A percentile compares a stretch with the other conserved stretches of the same genome.
Conservation (phyloP, 2,113 vertebrate species). For the Regulus satrapa region DNA sequence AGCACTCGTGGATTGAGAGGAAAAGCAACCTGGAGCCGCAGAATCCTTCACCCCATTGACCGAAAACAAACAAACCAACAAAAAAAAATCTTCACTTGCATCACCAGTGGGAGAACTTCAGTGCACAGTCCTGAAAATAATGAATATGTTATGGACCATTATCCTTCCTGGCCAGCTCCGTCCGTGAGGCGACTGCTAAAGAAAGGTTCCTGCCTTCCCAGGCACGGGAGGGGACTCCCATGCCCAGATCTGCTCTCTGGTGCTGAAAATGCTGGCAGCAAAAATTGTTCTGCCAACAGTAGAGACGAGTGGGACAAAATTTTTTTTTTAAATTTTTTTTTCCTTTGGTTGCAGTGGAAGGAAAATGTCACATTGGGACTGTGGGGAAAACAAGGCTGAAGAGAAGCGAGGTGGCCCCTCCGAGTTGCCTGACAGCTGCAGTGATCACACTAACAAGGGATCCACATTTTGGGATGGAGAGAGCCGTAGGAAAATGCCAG, state of each 20-base stretch:
- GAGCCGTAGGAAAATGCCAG: background rate
- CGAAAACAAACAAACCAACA: background rate
- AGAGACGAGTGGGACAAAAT: background rate
- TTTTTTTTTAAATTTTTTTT: background rate
- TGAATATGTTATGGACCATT: constrained; percentile 44
- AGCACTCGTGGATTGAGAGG: accelerated
- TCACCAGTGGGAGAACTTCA: background rate
- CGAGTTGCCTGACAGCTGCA: background rate
- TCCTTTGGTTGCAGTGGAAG: background rate
- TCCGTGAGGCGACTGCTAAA: background rate
- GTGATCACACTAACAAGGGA: background rate
- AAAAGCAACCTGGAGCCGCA: background rate
- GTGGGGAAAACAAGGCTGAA: background rate
- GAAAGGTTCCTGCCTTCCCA: background rate
- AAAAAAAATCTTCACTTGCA: background rate
- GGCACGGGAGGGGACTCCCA: background rate
- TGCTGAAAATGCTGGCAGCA: background rate
- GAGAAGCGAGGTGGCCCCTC: background rate
- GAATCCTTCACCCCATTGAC: background rate
- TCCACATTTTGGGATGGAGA: background rate
- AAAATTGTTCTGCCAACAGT: background rate
- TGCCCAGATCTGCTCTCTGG: background rate
- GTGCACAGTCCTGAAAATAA: constrained; percentile 25
- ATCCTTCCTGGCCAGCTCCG: background rate
- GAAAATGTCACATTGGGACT: background rate